phyloP scores from a whole-genome alignment of 2,113 vertebrate genomes.

The Megaceryle maxima region DNA sequence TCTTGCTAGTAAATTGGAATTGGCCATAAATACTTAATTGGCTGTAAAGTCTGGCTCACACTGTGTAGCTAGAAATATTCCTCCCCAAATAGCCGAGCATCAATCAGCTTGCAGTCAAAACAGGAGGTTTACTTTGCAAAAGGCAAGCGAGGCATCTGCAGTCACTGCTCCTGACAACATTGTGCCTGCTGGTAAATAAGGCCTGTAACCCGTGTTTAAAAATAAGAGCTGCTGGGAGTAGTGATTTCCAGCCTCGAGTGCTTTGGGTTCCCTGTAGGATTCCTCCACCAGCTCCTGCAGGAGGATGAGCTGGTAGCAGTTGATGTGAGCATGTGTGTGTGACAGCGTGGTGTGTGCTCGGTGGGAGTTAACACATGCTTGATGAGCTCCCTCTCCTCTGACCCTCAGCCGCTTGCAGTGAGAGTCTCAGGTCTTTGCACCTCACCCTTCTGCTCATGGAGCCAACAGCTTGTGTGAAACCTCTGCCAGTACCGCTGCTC shows the following conservation, averaged over 20 bases:
- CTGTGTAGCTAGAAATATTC: constrained; percentile 8
- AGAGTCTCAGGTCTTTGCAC: neutral
- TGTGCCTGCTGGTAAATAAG: constrained; percentile 26
- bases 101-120: constrained; percentile 7
- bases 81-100: constrained; percentile 27
- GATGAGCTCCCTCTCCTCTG: neutral
- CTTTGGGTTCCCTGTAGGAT: constrained; percentile 17
- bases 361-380: neutral
- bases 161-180: neutral
- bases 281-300: neutral
- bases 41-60: neutral
- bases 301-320: constrained; percentile 1
- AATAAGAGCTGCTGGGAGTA: constrained; percentile 32
- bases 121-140: constrained; percentile 1
- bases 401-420: neutral
- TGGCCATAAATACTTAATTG: constrained; percentile 26
- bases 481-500: neutral
- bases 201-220: constrained; percentile 41
- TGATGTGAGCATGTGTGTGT: neutral
- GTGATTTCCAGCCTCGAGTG: constrained; percentile 9
- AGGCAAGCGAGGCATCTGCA: neutral
- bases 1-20: neutral
- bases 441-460: neutral
- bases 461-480: neutral
- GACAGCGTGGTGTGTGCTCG: neutral